A percentile compares a stretch with the other conserved stretches of the same genome.
Conservation (phyloP, 1,140 invertebrate genomes). For the Panagrolaimus sp. region DNA sequence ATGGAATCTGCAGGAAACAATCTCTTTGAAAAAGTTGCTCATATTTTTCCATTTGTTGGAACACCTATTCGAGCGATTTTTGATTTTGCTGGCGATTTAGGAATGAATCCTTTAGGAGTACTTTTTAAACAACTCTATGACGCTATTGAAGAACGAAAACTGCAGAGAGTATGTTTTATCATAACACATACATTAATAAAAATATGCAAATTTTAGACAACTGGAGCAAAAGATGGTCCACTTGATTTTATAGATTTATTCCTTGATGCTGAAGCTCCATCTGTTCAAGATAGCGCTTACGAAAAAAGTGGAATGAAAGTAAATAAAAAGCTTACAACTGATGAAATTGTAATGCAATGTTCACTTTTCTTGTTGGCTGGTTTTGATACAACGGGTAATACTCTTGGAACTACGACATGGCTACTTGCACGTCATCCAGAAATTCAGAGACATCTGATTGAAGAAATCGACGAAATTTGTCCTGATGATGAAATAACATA, state of each 20-base stretch:
- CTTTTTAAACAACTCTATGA: no score
- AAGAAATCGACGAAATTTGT: constrained; percentile 18
- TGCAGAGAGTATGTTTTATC: no score
- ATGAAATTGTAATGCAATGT: constrained; percentile 7
- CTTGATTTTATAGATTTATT: constrained; percentile 5
- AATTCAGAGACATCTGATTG: constrained; percentile 7
- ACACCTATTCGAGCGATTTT: no score
- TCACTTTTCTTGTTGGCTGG: constrained; percentile 13
- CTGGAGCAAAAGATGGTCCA: not conserved
- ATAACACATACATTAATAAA: no score
- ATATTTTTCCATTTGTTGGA: no score
- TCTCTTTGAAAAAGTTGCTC: not conserved
- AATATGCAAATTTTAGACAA: no score
- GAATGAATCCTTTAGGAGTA: no score
- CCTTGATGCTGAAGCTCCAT: not conserved
- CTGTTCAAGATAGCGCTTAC: not conserved
- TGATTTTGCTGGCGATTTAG: no score
- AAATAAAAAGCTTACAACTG: not conserved
- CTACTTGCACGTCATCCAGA: constrained; percentile 13
- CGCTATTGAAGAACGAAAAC: no score
- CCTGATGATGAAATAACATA: not conserved
- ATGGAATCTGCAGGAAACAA: no score
- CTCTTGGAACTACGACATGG: not conserved
- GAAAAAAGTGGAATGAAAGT: not conserved
- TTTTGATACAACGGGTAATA: constrained; percentile 18